A percentile compares a stretch with the other conserved stretches of the same genome.
These are phyloP conservation scores for Cyprinodon tularosa DNA, from an alignment of 2,113 vertebrate genomes.

Conservation along the genomic window DNA sequence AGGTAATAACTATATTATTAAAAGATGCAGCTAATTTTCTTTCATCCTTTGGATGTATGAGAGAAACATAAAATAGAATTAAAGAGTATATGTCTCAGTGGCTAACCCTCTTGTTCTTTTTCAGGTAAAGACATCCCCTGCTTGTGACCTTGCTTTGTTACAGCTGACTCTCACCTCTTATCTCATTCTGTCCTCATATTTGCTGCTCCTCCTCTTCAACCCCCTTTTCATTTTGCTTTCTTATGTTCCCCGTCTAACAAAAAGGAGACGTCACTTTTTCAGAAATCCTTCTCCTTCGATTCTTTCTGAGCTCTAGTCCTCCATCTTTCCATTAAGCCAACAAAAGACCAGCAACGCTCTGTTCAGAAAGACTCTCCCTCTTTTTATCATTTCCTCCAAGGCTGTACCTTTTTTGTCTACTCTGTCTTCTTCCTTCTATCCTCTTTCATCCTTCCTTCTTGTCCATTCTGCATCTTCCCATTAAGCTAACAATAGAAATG, in stretches of 20 bases:
- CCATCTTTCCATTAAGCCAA: slow-evolving; percentile 73
- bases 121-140: slow-evolving; percentile 71
- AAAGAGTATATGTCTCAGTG: slow-evolving; percentile 57
- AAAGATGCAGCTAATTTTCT: slow-evolving; percentile 22
- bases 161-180: slow-evolving; percentile 74
- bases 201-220: slow-evolving; percentile 57
- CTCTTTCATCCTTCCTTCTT: slow-evolving; percentile 53
- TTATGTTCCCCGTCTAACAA: slow-evolving; percentile 64
- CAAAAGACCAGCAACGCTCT: slow-evolving; percentile 56
- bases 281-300: slow-evolving; percentile 56
- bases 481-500: slow-evolving; percentile 69
- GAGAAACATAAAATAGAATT: slow-evolving; percentile 17
- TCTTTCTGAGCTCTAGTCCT: slow-evolving; percentile 53
- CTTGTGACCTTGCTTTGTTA: slow-evolving; percentile 77
- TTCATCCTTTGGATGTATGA: slow-evolving; percentile 17
- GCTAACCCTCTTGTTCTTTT: slow-evolving; percentile 62
- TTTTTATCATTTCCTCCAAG: slow-evolving; percentile 44
- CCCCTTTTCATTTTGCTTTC: slow-evolving; percentile 39
- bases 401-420: slow-evolving; percentile 54
- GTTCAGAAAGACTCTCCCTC: slow-evolving; percentile 37
- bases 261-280: slow-evolving; percentile 58
- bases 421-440: slow-evolving; percentile 29
- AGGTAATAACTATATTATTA: slow-evolving; percentile 11
- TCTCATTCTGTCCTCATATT: slow-evolving; percentile 63
- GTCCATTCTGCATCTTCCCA: slow-evolving; percentile 59